These are phyloP conservation scores for Cavia aperea DNA, from an alignment of 2,113 vertebrate species.

Conservation along the genomic window DNA sequence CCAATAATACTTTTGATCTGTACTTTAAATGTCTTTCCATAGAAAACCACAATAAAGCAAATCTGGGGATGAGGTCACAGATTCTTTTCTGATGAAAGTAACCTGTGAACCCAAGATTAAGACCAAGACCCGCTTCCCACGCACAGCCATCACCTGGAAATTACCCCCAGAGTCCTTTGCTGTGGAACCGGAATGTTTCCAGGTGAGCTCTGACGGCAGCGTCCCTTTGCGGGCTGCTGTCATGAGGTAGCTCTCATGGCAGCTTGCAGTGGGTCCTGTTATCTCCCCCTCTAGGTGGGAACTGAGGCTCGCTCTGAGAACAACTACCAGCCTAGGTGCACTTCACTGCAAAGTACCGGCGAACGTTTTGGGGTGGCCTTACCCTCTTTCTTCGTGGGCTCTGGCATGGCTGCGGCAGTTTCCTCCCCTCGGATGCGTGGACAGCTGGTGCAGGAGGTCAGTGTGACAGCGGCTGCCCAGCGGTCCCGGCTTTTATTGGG, in stretches of 20 bases:
- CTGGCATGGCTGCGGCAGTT: slow-evolving; percentile 77
- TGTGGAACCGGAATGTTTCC: not conserved
- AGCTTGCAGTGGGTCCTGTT: not conserved
- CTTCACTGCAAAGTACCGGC: not conserved
- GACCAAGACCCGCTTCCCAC: not conserved
- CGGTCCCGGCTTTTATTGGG: slow-evolving; percentile 77
- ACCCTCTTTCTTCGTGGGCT: slow-evolving; percentile 83
- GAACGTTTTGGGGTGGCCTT: slow-evolving; percentile 52
- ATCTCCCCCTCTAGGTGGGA: not conserved
- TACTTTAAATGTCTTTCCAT: slow-evolving; percentile 23
- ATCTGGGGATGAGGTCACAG: not conserved
- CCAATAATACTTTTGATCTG: not conserved
- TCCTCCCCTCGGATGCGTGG: slow-evolving; percentile 65
- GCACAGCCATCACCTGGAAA: not conserved
- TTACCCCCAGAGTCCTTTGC: not conserved
- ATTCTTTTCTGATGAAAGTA: slow-evolving; percentile 29
- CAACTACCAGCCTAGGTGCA: not conserved
- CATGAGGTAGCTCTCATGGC: not conserved
- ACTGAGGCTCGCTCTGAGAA: not conserved
- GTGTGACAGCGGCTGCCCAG: slow-evolving; percentile 73
- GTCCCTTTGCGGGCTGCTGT: not conserved
- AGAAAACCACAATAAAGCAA: not conserved
- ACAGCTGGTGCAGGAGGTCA: slow-evolving; percentile 61
- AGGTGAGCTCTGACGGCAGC: not conserved
- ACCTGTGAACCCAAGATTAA: not conserved